Evolutionary conservation across 2,113 vertebrate species (phyloP), one percentile per base, ranked within the genome.

Genomic region (Pelecanoides urinatrix): DNA sequence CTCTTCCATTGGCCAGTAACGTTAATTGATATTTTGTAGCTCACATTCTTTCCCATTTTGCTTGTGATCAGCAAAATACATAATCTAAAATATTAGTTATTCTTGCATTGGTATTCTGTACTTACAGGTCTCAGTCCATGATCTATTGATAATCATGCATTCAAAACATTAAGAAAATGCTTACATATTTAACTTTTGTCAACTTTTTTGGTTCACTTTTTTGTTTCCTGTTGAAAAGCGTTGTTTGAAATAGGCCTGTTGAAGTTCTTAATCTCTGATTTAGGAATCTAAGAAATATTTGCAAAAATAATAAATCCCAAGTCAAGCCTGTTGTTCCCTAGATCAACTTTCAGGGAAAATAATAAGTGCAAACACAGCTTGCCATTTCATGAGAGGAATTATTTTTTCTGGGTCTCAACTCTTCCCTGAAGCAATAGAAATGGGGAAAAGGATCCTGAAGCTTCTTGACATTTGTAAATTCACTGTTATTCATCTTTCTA

Each of bases 381-480:
- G 86, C 70, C 27, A 25, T 87, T 68, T 89, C 72, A n/a, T 7
- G 59, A 88, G 65, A 68, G 83, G 65, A 38, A 70, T 26, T 70
- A 80, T 79, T 63, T 67, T 62, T 68, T 49, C 77, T 76, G 80
- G 77, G 77, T 82, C 83, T 95, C 68, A 81, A 5, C 67, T 90
- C 70, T 88, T 73, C 88, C 94, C 94, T 78, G 88, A 52, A 95
- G 97, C 96, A 72, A 96, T 5, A 92, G 90, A 93, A 91, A 92
- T 1, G 36, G 81, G 68, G 74, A 76, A 87, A 26, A 92, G 88
- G 88, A 65, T 91, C 87, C 82, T 73, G 87, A 59, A 89, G 92
- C 81, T 86, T 94, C 86, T 79, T 93, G 92, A 94, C 94, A 92
- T 96, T 97, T 96, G 80, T 89, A 92, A 77, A 91, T 91, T 94